Base-by-base conservation (phyloP, 2,113 vertebrate species). In the Pachyramphus minor region DNA sequence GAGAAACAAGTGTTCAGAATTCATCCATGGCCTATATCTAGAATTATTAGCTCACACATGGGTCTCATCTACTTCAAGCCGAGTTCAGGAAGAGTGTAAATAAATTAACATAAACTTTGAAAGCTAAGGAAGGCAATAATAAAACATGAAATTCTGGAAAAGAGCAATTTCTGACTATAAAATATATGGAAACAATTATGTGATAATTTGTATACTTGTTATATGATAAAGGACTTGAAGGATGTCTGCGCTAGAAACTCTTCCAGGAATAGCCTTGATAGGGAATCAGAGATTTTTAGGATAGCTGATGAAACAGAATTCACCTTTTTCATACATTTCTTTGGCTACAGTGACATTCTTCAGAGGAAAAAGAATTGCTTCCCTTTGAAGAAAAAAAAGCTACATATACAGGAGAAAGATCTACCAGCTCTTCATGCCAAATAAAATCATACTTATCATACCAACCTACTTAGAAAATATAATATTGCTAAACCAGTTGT, bases 401-500 rank as follows among this genome's bases (percentile, higher is more conserved):
- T 64, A 41, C 25, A 18, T 28, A 44, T 52, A 66, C 31, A 82
- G 55, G 64, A 87, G 63, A 58, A 93, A 87, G 49, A 88, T 45
- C 53, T 80, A 84, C 55, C 41, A 84, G 41, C 24, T 85, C 63
- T 75, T 84, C 30, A 66, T 85, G 96, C 79, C 94, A 95, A 93
- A 91, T 84, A 89, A 27, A 95, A 92, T 76, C 86, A 93, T 66
- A 64, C 62, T 94, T 80, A 75, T 56, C 91, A 96, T 95, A 85
- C 67, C 24, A 2, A 85, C 90, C 81, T 93, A 87, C 91, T 92
- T 93, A 88, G 78, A 84, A 95, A 89, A 91, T 64, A 53, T 11
- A 96, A 69, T 85, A 85, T 50, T 56, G 5, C 35, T 95, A 95
- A 96, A 85, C 39, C 78, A 80, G 60, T 96, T 96, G 95, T 94